These are phyloP conservation scores for Chaunax sp. DNA, from an alignment of 2,797 vertebrate genomes.

Conservation along the genomic window DNA sequence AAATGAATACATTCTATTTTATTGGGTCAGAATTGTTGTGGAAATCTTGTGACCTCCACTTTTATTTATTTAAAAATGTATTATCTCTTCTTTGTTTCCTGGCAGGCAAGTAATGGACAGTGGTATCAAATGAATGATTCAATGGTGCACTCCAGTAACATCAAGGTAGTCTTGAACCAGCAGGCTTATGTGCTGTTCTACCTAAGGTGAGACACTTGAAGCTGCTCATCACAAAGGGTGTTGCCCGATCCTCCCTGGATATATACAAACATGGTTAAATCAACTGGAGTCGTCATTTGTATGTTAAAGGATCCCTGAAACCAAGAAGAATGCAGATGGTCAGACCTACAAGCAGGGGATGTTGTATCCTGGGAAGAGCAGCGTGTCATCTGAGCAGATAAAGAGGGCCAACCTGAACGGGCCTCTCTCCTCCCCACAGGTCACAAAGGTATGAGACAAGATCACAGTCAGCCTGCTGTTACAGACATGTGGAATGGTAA, in stretches of 20 bases:
- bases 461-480: too few species aligned
- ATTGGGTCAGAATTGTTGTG: neutral
- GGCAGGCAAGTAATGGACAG: constrained; percentile 94
- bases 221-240: constrained; percentile 11
- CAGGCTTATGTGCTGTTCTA: constrained; percentile 98
- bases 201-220: constrained; percentile 82
- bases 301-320: constrained; percentile 84
- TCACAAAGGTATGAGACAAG: constrained; percentile 82
- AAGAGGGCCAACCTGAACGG: constrained; percentile 84
- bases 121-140: constrained; percentile 99
- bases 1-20: neutral
- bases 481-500: neutral
- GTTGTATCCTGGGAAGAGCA: constrained; percentile 76
- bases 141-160: constrained; percentile 92
- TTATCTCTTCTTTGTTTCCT: neutral
- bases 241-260: neutral
- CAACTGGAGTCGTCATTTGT: constrained; percentile 21
- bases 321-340: constrained; percentile 86
- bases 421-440: constrained; percentile 78
- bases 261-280: constrained; percentile 14
- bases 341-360: constrained; percentile 77
- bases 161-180: constrained; percentile 97
- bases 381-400: constrained; percentile 73
- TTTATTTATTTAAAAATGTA: neutral
- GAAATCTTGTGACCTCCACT: neutral